Percentiles rank a stretch among this genome's conserved stretches.
phyloP scores from a whole-genome alignment of 1,140 invertebrate species.

The Scaptodrosophila lebanonensis region DNA sequence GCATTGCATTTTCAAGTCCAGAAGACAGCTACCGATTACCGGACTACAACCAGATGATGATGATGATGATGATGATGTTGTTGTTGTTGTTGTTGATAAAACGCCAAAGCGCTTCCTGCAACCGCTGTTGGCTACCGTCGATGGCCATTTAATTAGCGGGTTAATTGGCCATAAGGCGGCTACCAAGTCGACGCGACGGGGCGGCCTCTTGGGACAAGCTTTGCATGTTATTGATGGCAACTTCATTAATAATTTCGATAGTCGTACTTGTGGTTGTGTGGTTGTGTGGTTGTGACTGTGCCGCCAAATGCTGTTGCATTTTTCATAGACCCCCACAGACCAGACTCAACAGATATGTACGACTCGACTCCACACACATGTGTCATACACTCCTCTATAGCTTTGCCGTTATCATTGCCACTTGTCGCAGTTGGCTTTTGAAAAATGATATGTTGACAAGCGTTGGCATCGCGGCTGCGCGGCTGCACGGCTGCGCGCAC shows the following conservation, averaged over 20 bases:
- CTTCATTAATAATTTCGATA: slow-evolving; percentile 62
- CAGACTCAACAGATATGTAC: too few relatives aligned
- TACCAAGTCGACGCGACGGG: too few relatives aligned
- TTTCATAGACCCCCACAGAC: slow-evolving; percentile 55
- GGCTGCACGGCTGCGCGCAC: slow-evolving; percentile 48
- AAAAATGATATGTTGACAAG: slow-evolving; percentile 74
- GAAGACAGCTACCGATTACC: too few relatives aligned
- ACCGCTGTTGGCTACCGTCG: slow-evolving; percentile 28
- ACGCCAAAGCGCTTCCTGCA: slow-evolving; percentile 54
- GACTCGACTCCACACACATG: too few relatives aligned
- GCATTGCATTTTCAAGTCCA: slow-evolving; percentile 54
- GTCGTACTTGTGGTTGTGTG: neutral
- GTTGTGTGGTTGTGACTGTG: neutral
- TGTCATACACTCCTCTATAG: too few relatives aligned
- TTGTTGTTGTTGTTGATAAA: too few relatives aligned
- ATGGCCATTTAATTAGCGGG: slow-evolving; percentile 66
- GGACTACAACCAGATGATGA: too few relatives aligned
- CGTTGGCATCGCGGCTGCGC: slow-evolving; percentile 40
- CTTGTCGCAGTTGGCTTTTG: too few relatives aligned
- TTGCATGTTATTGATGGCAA: slow-evolving; percentile 43
- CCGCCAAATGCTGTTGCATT: slow-evolving; percentile 38
- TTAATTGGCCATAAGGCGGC: slow-evolving; percentile 62
- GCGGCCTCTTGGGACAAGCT: too few relatives aligned
- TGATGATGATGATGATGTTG: too few relatives aligned
- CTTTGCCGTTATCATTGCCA: too few relatives aligned